A percentile compares a stretch with the other conserved stretches of the same genome.
phyloP scores from a whole-genome alignment of 2,888 invertebrate species.

The Spatulosminthurus flaviceps region DNA sequence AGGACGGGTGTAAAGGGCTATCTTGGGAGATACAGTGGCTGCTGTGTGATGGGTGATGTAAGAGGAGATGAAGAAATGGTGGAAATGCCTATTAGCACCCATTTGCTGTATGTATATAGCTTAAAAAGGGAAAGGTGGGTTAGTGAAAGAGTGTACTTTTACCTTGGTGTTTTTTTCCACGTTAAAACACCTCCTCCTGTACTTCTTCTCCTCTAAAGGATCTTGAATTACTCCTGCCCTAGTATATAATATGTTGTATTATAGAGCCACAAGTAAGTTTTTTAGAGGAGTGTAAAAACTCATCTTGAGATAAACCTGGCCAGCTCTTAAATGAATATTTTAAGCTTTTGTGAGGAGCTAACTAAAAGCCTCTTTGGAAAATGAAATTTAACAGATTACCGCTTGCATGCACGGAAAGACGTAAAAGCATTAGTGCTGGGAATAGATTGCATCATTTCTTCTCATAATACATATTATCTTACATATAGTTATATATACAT shows the following conservation, averaged over 20 bases:
- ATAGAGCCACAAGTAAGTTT: no score
- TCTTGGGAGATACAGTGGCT: no score
- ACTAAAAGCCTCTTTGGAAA: constrained; percentile 41
- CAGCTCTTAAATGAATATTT: constrained; percentile 33
- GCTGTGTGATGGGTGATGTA: no score
- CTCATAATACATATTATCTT: background rate
- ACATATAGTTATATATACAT: background rate
- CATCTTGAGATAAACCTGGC: constrained; percentile 36
- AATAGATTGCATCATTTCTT: constrained; percentile 30
- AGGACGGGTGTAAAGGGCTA: no score
- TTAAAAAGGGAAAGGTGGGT: no score
- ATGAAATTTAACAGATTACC: constrained; percentile 42
- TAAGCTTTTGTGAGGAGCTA: constrained; percentile 28
- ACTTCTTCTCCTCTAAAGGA: no score
- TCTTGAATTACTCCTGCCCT: no score
- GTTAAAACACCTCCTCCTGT: no score
- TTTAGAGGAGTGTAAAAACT: background rate
- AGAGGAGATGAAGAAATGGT: background rate
- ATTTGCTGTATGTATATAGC: background rate
- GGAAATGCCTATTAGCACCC: constrained; percentile 6
- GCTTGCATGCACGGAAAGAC: constrained; percentile 31
- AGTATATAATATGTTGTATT: no score
- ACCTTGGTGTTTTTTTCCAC: no score
- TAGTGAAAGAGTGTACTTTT: no score
- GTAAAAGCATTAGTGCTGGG: constrained; percentile 30